phyloP scores from a whole-genome alignment of 2,113 vertebrate genomes.

The Machaerirhynchus nigripectus region DNA sequence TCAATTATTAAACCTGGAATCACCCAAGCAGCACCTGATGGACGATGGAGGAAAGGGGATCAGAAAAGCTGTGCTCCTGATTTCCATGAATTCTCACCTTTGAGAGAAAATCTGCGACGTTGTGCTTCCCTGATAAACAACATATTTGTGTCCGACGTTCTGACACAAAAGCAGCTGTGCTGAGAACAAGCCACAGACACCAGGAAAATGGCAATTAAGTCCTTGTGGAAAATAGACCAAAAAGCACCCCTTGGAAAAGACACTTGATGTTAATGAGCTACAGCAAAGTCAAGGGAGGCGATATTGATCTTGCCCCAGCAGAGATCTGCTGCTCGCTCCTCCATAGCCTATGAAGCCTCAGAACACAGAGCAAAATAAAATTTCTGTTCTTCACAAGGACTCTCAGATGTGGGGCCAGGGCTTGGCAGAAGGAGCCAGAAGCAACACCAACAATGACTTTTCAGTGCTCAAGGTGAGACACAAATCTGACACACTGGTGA shows the following conservation, averaged over 20 bases:
- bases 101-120: background rate
- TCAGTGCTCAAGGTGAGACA: background rate
- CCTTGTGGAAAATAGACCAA: background rate
- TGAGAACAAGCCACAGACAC: background rate
- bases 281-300: background rate
- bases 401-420: background rate
- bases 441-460: background rate
- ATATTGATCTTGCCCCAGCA: background rate
- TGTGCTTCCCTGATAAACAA: background rate
- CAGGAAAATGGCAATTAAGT: background rate
- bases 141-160: background rate
- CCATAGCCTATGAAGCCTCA: background rate
- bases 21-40: background rate
- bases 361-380: background rate
- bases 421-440: background rate
- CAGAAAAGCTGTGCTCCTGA: background rate
- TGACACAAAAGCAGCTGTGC: slow-evolving; percentile 18
- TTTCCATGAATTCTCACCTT: background rate
- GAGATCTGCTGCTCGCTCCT: background rate
- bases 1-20: slow-evolving; percentile 14
- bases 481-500: fast-evolving
- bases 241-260: background rate
- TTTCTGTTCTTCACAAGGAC: background rate
- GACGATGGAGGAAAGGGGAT: background rate
- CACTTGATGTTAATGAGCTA: background rate